Base-by-base conservation (phyloP, 2,113 vertebrate species). In the Embiotoca jacksoni region DNA sequence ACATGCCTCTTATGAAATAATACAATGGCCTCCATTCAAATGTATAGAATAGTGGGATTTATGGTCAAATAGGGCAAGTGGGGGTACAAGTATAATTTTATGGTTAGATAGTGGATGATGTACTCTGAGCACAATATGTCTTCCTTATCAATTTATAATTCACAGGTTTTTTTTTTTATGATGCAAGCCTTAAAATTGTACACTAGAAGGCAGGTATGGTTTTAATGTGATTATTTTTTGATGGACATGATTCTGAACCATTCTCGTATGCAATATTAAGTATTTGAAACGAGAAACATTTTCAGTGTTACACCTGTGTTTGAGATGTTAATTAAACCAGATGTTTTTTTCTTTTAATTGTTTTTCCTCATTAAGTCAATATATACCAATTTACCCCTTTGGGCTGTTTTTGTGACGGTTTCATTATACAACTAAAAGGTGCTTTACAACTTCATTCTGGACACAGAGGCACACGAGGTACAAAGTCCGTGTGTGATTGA, bases 401-500 rank as follows among this genome's bases (percentile, higher is more conserved):
- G 86, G 86, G 73, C 86, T 66, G 80, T 63, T 90, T 86, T 82
- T 72, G 56, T 88, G 88, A 91, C 86, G 23, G 85, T 92, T 92
- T 91, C 75, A 92, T 91, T 87, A 85, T 58, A 67, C 84, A 78
- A 67, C 91, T 93, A 86, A 91, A 91, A 89, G 60, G 86, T 91
- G 82, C 88, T 93, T 93, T 91, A 93, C 64, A 86, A 86, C 91
- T 84, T 78, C 57, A 83, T 81, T 79, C 80, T 82, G 79, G 85
- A 85, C 72, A 87, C 82, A 63, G 86, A 84, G 82, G 78, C 75
- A 62, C 87, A 84, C 76, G 36, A 82, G 85, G 76, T 87, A 88
- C 86, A 88, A 75, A 86, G 89, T 82, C 84, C 6, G 33, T 35
- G 67, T 87, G 83, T 91, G 93, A 94, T 91, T 92, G 92, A 94